phyloP scores from a whole-genome alignment of 1,140 invertebrate species.

The Luehdorfia chinensis region DNA sequence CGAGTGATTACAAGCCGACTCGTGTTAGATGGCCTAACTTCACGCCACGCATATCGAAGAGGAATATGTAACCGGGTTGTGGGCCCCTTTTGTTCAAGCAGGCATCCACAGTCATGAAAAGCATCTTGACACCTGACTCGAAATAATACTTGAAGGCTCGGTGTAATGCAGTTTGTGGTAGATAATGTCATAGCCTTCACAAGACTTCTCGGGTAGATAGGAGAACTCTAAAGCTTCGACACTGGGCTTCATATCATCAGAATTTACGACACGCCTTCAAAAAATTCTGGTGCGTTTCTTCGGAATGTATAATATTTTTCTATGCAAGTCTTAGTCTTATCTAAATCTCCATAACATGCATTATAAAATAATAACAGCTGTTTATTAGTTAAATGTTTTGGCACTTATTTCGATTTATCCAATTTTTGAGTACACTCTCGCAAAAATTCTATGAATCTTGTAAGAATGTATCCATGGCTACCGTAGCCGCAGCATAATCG shows the following conservation, averaged over 20 bases:
- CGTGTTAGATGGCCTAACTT: slow-evolving; percentile 78
- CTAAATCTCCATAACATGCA: slow-evolving; percentile 78
- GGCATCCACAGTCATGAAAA: slow-evolving; percentile 79
- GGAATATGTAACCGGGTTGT: slow-evolving; percentile 77
- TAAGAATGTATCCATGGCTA: slow-evolving; percentile 59
- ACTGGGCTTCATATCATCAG: slow-evolving; percentile 49
- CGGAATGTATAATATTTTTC: slow-evolving; percentile 78
- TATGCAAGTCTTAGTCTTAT: slow-evolving; percentile 78
- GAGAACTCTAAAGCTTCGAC: slow-evolving; percentile 69
- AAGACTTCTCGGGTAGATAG: slow-evolving; percentile 77
- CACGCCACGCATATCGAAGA: slow-evolving; percentile 81
- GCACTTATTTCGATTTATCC: slow-evolving; percentile 70
- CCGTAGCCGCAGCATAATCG: slow-evolving; percentile 48
- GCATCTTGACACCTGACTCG: slow-evolving; percentile 78
- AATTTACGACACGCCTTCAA: slow-evolving; percentile 71
- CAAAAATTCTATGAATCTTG: slow-evolving; percentile 52
- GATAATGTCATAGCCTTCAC: slow-evolving; percentile 79
- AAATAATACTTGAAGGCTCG: slow-evolving; percentile 79
- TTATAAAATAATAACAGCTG: slow-evolving; percentile 79
- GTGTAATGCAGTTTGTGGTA: slow-evolving; percentile 79
- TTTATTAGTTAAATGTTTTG: slow-evolving; percentile 70
- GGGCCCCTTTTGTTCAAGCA: slow-evolving; percentile 76
- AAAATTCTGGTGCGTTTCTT: slow-evolving; percentile 79
- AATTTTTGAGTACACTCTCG: slow-evolving; percentile 55
- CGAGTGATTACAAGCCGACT: slow-evolving; percentile 72